Evolutionary conservation across 2,113 vertebrate genomes (phyloP), one percentile per base, ranked within the genome.

Genomic region (Pachyramphus minor): DNA sequence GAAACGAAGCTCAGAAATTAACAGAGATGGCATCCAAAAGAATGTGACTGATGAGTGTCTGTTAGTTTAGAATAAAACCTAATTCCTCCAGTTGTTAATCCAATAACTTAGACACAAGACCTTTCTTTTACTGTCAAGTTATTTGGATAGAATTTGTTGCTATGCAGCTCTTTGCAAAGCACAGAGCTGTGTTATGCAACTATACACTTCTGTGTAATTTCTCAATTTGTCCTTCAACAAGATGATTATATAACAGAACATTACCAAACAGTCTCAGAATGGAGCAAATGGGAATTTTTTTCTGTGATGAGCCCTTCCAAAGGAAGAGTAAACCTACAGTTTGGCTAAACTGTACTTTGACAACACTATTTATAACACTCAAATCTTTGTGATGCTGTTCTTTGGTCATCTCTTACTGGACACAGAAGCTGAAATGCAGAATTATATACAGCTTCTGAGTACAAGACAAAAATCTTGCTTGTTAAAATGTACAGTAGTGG

Each of bases 211-310:
- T 0, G 3, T 83, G 59, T 47, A n/a, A 50, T 69, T 85, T 86
- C 93, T 87, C 73, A 28, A 5, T 93, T 96, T 95, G 95, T 67
- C 83, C 82, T 95, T 95, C 75, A 90, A 39, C 37, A 30, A 84
- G 76, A 67, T 74, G 68, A 18, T 96, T 96, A 86, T 78, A 35
- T 96, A 96, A 90, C 3, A 1, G 45, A 69, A 31, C 22, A 17
- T 90, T 88, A 74, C 63, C 47, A 73, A 84, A 88, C 42, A n/a
- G 15, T 47, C 90, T 67, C 60, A 53, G n/a, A 84, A 81, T 1
- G 2, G 39, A 91, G 31, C 27, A 93, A 94, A 63, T 78, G 44
- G 56, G 17, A 10, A 16, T 41, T 69, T 84, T 67, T 67, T 75
- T 71, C 49, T 56, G 14, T 93, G 63, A 80, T 83, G 39, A 93